phyloP scores from a whole-genome alignment of 2,113 vertebrate genomes.

The Nycticebus coucang region DNA sequence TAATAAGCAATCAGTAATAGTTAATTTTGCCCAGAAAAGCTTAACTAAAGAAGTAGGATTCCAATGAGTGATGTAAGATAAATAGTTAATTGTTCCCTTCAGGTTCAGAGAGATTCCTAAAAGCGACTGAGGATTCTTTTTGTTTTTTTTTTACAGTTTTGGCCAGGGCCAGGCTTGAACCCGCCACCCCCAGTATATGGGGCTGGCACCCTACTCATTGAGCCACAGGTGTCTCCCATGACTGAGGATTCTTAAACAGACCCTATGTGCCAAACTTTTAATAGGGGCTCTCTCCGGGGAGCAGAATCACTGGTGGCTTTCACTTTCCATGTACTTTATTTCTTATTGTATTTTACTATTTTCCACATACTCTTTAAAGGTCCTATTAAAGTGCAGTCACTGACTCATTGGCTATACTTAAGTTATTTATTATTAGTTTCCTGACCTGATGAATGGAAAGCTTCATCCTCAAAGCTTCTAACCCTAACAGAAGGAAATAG shows the following conservation, averaged over 20 bases:
- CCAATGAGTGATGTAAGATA: neutral
- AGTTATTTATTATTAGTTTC: conserved; percentile 14
- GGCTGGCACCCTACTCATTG: too few species aligned
- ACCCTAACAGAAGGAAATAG: neutral
- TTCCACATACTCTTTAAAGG: conserved; percentile 39
- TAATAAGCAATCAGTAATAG: neutral
- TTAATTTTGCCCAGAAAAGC: neutral
- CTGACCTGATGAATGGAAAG: conserved; percentile 39
- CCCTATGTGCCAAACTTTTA: neutral
- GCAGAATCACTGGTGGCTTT: neutral
- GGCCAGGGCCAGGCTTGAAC: too few species aligned
- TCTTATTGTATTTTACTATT: neutral
- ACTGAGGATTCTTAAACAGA: neutral
- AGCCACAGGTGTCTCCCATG: neutral
- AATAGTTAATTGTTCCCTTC: neutral
- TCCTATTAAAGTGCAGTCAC: neutral
- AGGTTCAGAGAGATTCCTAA: neutral
- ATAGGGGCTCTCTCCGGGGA: neutral
- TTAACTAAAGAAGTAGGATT: neutral
- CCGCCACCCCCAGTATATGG: too few species aligned
- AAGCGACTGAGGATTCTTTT: neutral
- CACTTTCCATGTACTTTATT: neutral
- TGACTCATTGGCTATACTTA: neutral
- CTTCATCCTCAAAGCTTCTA: neutral
- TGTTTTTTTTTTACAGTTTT: too few species aligned